Conservation (phyloP, 92 coral and sea anemone genomes). For the Phenganax subtilis region DNA sequence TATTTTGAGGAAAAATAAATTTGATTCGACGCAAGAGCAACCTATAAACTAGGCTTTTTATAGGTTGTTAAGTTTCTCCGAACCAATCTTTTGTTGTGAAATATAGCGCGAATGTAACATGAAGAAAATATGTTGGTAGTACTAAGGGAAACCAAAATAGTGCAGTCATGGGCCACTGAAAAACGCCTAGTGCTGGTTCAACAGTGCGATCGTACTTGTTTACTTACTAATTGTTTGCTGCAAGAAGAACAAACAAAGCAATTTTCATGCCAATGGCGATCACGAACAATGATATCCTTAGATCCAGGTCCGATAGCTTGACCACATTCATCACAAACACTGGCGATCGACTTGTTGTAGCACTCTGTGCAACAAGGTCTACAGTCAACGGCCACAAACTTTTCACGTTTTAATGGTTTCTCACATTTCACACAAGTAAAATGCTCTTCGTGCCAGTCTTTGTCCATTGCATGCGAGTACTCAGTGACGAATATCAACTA, state of each 20-base stretch:
- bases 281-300: constrained; percentile 91
- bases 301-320: constrained; percentile 91
- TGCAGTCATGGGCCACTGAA: neutral
- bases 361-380: constrained; percentile 79
- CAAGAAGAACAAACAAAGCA: constrained; percentile 88
- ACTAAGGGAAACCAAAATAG: neutral
- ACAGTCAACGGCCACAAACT: constrained; percentile 74
- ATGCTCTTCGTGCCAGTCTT: constrained; percentile 97
- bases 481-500: constrained; percentile 92
- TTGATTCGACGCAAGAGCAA: no score
- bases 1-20: no score
- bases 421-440: constrained; percentile 88
- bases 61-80: no score
- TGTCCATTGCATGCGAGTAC: constrained; percentile 91
- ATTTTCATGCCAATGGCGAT: constrained; percentile 88
- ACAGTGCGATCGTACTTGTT: no score
- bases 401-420: constrained; percentile 77
- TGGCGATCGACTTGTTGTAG: constrained; percentile 79
- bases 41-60: no score
- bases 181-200: neutral
- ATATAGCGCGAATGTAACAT: no score
- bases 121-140: neutral
- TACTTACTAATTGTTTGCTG: constrained; percentile 67
- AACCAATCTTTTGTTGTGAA: no score
- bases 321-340: constrained; percentile 72